Base-by-base conservation (phyloP, 2,113 vertebrate genomes). In the Pluvialis apricaria region DNA sequence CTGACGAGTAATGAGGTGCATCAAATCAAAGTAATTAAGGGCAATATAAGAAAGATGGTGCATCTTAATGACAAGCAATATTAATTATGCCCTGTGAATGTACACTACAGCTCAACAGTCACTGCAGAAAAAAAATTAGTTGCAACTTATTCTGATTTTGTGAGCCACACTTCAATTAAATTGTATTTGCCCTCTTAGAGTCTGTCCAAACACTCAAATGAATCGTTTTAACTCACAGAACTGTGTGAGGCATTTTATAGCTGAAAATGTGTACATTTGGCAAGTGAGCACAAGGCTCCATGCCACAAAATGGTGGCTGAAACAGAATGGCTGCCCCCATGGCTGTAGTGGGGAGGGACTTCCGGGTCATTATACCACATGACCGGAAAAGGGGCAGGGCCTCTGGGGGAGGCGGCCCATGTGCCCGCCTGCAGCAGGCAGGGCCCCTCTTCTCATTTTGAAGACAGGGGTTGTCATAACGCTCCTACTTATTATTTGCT, bases 341-440 rank as follows among this genome's bases (percentile, higher is more conserved):
- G 5, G 2, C 4, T 1, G 5, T 0, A 13, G 42, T 6, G 61
- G 18, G 17, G 17, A 47, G 29, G 26, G 5, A 62, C 6, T 17
- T 22, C 19, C 0, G 0, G 17, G 32, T 64, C 38, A 25, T 5
- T 12, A 5, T 1, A 24, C 26, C 40, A 40, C 1, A 1, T 11
- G 26, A 38, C 8, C 1, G 1, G 54, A 44, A 15, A 47, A 26
- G 26, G 16, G 25, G 5, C 44, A 21, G 32, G 22, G 18, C 12
- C 34, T 44, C 31, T 32, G 32, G 47, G 32, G 13, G 13, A 69
- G 60, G 31, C 31, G 52, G 75, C 26, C 38, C 24, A 1, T 1
- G 9, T 10, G 42, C 26, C 38, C 28, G 32, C 51, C 58, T 24
- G 25, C 34, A 28, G 34, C 12, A 15, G 16, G 3, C 0, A 0